Percentiles rank a stretch among this genome's conserved stretches.
Conservation (phyloP, 92 coral and sea anemone species). For the Epizoanthus illoricatus region DNA sequence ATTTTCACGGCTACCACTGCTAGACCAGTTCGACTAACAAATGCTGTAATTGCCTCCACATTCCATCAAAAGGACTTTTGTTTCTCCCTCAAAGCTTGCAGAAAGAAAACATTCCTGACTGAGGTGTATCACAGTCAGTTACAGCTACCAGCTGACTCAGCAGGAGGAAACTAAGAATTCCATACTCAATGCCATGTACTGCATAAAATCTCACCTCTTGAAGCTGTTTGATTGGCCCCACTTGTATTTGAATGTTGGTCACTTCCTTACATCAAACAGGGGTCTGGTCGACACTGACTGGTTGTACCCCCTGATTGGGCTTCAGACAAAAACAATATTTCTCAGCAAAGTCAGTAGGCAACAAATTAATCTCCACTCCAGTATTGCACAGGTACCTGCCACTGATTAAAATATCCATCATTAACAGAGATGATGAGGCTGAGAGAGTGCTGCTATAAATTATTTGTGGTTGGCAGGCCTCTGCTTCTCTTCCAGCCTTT, state of each 20-base stretch:
- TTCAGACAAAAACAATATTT: slow-evolving; percentile 31
- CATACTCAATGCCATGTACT: slow-evolving; percentile 32
- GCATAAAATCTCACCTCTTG: slow-evolving; percentile 32
- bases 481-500: slow-evolving; percentile 33
- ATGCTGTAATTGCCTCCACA: slow-evolving; percentile 45
- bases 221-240: slow-evolving; percentile 16
- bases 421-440: neutral
- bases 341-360: slow-evolving; percentile 39
- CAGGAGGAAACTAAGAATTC: slow-evolving; percentile 44
- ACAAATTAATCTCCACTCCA: slow-evolving; percentile 49
- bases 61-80: slow-evolving; percentile 24
- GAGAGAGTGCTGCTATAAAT: no score
- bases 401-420: neutral
- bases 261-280: slow-evolving; percentile 22
- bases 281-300: slow-evolving; percentile 48
- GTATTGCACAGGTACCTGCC: slow-evolving; percentile 32
- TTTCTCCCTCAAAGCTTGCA: slow-evolving; percentile 12
- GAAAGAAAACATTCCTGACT: slow-evolving; percentile 35
- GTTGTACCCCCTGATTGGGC: slow-evolving; percentile 39
- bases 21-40: slow-evolving; percentile 43
- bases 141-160: slow-evolving; percentile 47
- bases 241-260: slow-evolving; percentile 8
- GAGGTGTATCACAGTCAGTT: slow-evolving; percentile 46
- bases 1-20: slow-evolving; percentile 46
- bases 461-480: slow-evolving; percentile 9